Percentiles rank a stretch among this genome's conserved stretches.
Evolutionary conservation across 2,113 vertebrate genomes (phyloP).

Genomic region (Archilochus colubris): DNA sequence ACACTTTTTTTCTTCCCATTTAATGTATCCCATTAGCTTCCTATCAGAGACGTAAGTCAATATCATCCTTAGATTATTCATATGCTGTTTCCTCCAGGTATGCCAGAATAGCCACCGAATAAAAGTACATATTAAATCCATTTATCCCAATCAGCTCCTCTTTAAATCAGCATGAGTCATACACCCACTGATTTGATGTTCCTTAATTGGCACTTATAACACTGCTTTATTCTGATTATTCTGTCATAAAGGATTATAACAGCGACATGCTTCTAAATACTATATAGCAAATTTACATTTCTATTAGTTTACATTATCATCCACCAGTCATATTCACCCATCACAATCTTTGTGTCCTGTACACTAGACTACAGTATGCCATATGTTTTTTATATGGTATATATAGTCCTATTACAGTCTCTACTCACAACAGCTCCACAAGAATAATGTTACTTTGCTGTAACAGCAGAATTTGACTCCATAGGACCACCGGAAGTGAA

Average conservation of each 20-base stretch:
- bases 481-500: neutral
- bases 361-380: neutral
- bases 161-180: constrained; percentile 72
- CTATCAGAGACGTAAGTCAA: constrained; percentile 68
- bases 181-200: constrained; percentile 73
- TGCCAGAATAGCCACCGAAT: constrained; percentile 76
- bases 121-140: constrained; percentile 76
- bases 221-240: constrained; percentile 74
- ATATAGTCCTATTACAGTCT: neutral
- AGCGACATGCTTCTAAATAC: constrained; percentile 65
- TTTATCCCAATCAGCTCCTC: constrained; percentile 76
- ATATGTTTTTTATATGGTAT: neutral
- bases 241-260: constrained; percentile 66
- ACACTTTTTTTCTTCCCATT: neutral
- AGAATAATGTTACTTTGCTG: neutral
- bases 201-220: constrained; percentile 76
- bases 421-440: neutral
- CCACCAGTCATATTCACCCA: constrained; percentile 27
- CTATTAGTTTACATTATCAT: constrained; percentile 35
- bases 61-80: constrained; percentile 74
- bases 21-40: constrained; percentile 69
- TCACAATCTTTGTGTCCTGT: constrained; percentile 6
- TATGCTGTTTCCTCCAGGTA: constrained; percentile 64
- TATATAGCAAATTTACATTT: constrained; percentile 43
- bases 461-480: neutral